Conservation (phyloP, 2,797 vertebrate species). For the Varecia variegata region DNA sequence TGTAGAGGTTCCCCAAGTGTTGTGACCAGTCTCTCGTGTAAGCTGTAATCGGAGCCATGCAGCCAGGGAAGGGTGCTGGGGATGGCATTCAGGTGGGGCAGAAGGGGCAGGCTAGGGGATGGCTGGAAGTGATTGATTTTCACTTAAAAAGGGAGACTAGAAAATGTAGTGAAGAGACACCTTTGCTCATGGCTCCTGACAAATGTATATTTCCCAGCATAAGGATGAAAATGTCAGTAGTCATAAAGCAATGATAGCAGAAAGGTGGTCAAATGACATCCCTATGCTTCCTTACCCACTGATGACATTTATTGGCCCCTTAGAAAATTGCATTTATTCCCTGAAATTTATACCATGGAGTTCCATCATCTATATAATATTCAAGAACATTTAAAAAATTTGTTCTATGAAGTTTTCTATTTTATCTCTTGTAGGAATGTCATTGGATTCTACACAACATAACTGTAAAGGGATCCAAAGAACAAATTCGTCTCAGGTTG, state of each 20-base stretch:
- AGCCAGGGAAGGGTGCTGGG: not conserved
- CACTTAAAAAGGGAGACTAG: not conserved
- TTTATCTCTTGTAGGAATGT: not conserved
- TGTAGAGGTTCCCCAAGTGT: too few relatives aligned
- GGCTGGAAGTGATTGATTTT: not conserved
- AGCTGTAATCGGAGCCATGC: not conserved
- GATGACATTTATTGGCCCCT: not conserved
- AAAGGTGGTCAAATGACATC: not conserved
- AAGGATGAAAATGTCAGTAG: not conserved
- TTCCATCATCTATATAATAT: not conserved
- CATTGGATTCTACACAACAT: not conserved
- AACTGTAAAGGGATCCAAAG: not conserved
- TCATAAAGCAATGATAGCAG: not conserved
- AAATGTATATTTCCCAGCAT: not conserved
- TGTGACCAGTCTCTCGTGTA: rapidly evolving
- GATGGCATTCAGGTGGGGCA: too few relatives aligned
- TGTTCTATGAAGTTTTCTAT: not conserved
- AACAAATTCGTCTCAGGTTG: not conserved
- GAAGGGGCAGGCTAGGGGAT: rapidly evolving
- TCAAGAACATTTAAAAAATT: not conserved
- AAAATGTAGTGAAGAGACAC: not conserved
- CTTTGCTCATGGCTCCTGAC: not conserved
- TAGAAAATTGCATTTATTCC: not conserved
- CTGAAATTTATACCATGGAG: not conserved
- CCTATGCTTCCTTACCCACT: not conserved